Evolutionary conservation across 1,140 invertebrate genomes (phyloP), one percentile per base, ranked within the genome.

Genomic region (Whitmania pigra): DNA sequence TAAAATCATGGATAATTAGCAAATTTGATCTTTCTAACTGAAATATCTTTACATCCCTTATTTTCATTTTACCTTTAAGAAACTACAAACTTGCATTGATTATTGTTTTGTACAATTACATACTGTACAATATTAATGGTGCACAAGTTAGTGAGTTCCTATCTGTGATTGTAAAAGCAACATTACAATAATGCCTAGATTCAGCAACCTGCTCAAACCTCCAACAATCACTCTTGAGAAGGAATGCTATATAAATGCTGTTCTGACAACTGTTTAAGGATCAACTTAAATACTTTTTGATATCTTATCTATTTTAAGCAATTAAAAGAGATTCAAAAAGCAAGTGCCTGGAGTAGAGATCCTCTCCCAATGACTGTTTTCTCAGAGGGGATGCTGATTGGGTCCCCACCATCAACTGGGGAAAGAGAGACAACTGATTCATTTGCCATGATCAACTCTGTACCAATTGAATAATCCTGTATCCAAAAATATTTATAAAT

Each of bases 331-430:
- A 22, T 25, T 63, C 9, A 18, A 63, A 63, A 63, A 63, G 29
- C 11, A 31, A 25, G 11, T 25, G 29, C 57, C 57, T 63, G 22
- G 29, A 63, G 29, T 15, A 63, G 57, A 25, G 57, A 63, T 25
- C 57, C 57, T 31, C 57, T 22, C 22, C 57, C 57, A 7, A 63
- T 63, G 57, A 63, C 57, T n/a, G 57, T 63, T 63, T 63, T 63
- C 22, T 63, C 57, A n/a, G 57, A 63, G 29, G 57, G 57, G 22
- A 63, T 63, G 11, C 57, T 13, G 20, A 63, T 63, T 1, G 57
- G 57, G 18, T 63, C 57, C 29, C 57, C 57, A 63, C 57, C 57
- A 63, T 63, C 57, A 3, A 63, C 15, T n/a, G 57, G 57, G 15
- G 22, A 63, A 22, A 63, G 29, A 25, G 57, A 63, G 22, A 63